These are phyloP conservation scores for Notolepis coatsorum DNA, from an alignment of 2,797 vertebrate genomes.

Conservation along the genomic window DNA sequence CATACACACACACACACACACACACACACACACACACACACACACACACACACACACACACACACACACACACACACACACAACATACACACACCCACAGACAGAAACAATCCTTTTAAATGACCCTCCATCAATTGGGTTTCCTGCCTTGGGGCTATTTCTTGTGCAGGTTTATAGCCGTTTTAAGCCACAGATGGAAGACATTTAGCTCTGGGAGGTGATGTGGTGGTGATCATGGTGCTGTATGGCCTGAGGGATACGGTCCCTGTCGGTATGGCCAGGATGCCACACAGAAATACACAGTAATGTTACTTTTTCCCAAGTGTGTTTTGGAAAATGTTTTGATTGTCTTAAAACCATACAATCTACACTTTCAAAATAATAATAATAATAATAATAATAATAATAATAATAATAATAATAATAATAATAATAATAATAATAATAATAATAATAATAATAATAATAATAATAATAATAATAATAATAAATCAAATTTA, in stretches of 20 bases:
- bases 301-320: too few relatives aligned
- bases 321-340: too few relatives aligned
- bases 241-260: not conserved
- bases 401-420: too few relatives aligned
- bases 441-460: too few relatives aligned
- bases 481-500: too few relatives aligned
- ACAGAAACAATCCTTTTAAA: not conserved
- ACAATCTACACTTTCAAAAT: not conserved
- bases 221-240: not conserved
- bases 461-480: too few relatives aligned
- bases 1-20: not conserved
- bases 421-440: too few relatives aligned
- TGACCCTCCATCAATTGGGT: not conserved
- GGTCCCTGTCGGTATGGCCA: too few relatives aligned
- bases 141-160: too few relatives aligned
- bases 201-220: not conserved
- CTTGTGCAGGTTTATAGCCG: not conserved
- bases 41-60: not conserved
- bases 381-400: too few relatives aligned
- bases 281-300: too few relatives aligned
- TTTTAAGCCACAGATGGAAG: not conserved
- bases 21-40: not conserved
- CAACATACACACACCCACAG: not conserved
- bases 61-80: not conserved
- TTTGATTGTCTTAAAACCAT: too few relatives aligned